Conservation (phyloP, 2,888 invertebrate species). For the Ophion slaviceki region DNA sequence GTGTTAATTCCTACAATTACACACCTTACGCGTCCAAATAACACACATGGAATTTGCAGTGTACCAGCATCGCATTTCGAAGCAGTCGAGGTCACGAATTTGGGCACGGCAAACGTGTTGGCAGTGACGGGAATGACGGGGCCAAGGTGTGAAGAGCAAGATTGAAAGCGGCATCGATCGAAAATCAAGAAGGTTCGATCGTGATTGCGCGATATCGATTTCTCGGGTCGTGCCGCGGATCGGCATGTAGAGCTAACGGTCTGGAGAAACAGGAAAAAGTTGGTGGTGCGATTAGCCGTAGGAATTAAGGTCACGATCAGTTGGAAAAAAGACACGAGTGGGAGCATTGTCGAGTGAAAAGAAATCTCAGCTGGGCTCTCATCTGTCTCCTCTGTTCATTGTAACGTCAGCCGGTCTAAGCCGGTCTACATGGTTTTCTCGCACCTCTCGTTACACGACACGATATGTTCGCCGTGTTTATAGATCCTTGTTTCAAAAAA, state of each 20-base stretch:
- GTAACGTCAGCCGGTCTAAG: slow-evolving; percentile 44
- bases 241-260: slow-evolving; percentile 14
- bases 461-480: slow-evolving; percentile 28
- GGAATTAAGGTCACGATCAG: slow-evolving; percentile 54
- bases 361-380: slow-evolving; percentile 23
- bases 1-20: no score
- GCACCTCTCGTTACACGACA: slow-evolving; percentile 10
- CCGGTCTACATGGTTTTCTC: slow-evolving; percentile 33
- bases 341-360: not conserved
- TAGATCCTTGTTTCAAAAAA: slow-evolving; percentile 22
- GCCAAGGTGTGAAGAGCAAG: not conserved
- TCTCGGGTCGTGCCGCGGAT: not conserved
- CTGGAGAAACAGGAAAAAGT: not conserved
- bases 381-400: slow-evolving; percentile 48
- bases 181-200: not conserved
- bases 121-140: not conserved
- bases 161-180: not conserved
- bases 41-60: no score
- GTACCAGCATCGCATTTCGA: not conserved
- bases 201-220: slow-evolving; percentile 22
- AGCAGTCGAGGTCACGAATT: not conserved
- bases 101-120: not conserved
- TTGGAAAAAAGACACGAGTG: not conserved
- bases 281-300: not conserved
- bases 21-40: no score